A percentile compares a stretch with the other conserved stretches of the same genome.
phyloP scores from a whole-genome alignment of 2,888 invertebrate genomes.

The Campoplex capitator region DNA sequence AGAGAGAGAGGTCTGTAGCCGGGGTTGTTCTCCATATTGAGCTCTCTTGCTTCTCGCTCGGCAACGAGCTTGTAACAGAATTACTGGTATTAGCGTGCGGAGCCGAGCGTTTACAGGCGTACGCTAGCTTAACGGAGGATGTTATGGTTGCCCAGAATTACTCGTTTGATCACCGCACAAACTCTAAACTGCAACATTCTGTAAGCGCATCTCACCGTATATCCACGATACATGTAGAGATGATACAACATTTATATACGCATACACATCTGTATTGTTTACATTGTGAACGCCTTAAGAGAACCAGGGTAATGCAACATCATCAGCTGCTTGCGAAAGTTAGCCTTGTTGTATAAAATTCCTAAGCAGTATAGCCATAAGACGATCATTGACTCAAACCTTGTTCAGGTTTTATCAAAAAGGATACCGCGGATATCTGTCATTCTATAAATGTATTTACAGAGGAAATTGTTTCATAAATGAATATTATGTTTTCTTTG shows the following conservation, averaged over 20 bases:
- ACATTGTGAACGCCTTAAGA: background rate
- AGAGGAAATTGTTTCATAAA: background rate
- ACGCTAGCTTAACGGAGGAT: slow-evolving; percentile 72
- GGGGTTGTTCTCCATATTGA: slow-evolving; percentile 51
- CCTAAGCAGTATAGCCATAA: background rate
- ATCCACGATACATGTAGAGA: background rate
- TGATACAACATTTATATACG: background rate
- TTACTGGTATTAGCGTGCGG: slow-evolving; percentile 74
- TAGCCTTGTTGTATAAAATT: slow-evolving; percentile 3
- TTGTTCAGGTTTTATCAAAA: background rate
- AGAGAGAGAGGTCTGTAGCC: slow-evolving; percentile 23
- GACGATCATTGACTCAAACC: background rate
- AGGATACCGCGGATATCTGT: background rate
- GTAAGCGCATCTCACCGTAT: slow-evolving; percentile 8
- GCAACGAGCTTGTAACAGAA: slow-evolving; percentile 73
- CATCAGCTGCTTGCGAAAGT: slow-evolving; percentile 14
- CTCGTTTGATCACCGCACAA: slow-evolving; percentile 73
- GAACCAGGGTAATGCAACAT: background rate
- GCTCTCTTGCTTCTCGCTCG: slow-evolving; percentile 52
- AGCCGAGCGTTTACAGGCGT: slow-evolving; percentile 73
- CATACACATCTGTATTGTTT: background rate
- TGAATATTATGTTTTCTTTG: too few species aligned
- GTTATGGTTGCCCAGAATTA: slow-evolving; percentile 75
- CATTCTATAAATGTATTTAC: background rate
- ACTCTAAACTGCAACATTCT: slow-evolving; percentile 51